Base-by-base conservation (phyloP, 1,140 invertebrate genomes). In the Drosophila rufa region DNA sequence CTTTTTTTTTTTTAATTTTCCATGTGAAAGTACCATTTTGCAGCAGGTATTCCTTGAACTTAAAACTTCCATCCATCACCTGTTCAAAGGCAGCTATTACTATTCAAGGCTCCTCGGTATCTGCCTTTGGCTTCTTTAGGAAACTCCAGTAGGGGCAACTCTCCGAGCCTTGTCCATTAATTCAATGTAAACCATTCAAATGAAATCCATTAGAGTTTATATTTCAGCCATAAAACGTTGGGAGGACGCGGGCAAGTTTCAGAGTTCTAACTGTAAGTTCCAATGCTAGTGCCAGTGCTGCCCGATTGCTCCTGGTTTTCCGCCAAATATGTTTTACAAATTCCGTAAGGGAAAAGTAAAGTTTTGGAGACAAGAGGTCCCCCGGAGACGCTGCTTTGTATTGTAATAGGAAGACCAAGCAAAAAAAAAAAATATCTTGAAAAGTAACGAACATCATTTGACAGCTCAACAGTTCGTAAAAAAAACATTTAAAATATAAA, bases 141-240 rank as follows among this genome's bases (percentile, higher is more conserved):
- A 7, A 68, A 70, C 40, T 70, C 46, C 9, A n/a, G 48, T 19
- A 19, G 33, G 25, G 30, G 38, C 67, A 68, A 40, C 64, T 56
- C 14, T 9, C 53, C 46, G 64, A 15, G 67, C 64, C 64, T 40
- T 68, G 79, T 66, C 73, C 71, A 89, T 83, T 83, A 89, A 83
- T 79, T 82, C 75, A 75, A 85, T 81, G 78, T 81, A 84, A 85
- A 75, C 75, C 82, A 82, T 87, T 85, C 75, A 86, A 87, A 89
- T 81, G 59, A 90, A 85, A 87, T 85, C 85, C 84, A 90, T 90
- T 87, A 81, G 81, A 90, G 81, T 87, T 84, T 90, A 90, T 89
- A 84, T 90, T 85, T 90, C 73, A 73, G 69, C 73, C 83, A 89
- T 87, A 79, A 86, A 85, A 82, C 64, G 77, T 76, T 56, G 67